Percentiles rank a stretch among this genome's conserved stretches.
Conservation (phyloP, 2,888 invertebrate species). For the Netelia virgata region DNA sequence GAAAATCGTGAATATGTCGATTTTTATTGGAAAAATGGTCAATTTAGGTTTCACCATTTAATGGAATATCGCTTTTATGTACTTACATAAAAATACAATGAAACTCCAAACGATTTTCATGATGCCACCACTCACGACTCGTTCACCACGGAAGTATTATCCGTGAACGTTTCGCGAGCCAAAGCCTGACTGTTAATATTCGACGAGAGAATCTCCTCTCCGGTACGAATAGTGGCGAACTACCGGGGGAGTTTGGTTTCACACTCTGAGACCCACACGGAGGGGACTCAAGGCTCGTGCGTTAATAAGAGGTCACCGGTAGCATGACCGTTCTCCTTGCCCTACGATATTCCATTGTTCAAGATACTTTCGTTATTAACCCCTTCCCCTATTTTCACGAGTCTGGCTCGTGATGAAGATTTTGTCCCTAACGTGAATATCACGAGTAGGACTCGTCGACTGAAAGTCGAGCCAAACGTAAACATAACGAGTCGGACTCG, state of each 20-base stretch:
- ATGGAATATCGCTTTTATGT: neutral
- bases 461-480: no score
- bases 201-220: constrained; percentile 57
- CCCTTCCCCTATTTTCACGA: no score
- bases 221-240: constrained; percentile 46
- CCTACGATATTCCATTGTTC: constrained; percentile 46
- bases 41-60: neutral
- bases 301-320: constrained; percentile 59
- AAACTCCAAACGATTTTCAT: constrained; percentile 67
- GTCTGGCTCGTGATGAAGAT: no score
- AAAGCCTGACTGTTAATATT: constrained; percentile 64
- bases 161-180: constrained; percentile 62
- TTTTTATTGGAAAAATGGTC: no score
- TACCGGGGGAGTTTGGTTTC: constrained; percentile 53
- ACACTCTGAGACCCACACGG: constrained; percentile 38
- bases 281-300: constrained; percentile 67
- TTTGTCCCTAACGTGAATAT: no score
- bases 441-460: no score
- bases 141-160: constrained; percentile 39
- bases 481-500: no score
- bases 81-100: constrained; percentile 70
- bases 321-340: constrained; percentile 63
- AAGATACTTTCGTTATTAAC: constrained; percentile 44
- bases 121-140: constrained; percentile 45
- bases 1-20: neutral